Evolutionary conservation across 2,113 vertebrate species (phyloP), one percentile per base, ranked within the genome.

Genomic region (Sphaerodactylus townsendi): DNA sequence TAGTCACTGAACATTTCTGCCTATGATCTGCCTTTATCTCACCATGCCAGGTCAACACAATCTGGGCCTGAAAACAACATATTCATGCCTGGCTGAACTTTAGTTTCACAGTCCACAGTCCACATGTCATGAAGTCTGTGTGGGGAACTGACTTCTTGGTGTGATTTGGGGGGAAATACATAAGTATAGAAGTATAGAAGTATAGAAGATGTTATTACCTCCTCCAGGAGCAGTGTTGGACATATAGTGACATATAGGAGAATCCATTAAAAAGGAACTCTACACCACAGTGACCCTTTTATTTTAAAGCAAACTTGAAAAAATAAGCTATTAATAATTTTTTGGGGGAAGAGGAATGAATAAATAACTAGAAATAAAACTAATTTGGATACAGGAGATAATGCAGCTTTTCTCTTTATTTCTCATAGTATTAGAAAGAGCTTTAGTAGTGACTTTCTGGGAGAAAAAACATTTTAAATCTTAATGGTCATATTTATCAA

Each of bases 141-240:
- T 50, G 48, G 48, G 48, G 13, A 50, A 50, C 6, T 50, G 48
- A 13, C 48, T 50, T 50, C 48, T 13, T 13, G 11, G 11, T 50
- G 14, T 50, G 48, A 50, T 3, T 13, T 50, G 48, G 14, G 50
- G 17, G 10, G 10, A 53, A 53, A 53, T 19, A 53, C 50, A 53
- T 17, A 53, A 2, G 14, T 53, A 19, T 53, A 17, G 50, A 19
- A 84, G 87, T n/a, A n/a, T n/a, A n/a, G n/a, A 53, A 2, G 14
- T 53, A 19, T 53, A 17, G 50, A 19, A 84, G 87, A 89, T 87
- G 87, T 77, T 90, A 90, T 86, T 66, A 92, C 59, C 77, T 74
- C 77, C 80, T 77, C 39, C 35, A 77, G 39, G 30, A 81, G 46
- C 68, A 90, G 28, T 15, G 87, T 30, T 53, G 83, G 35, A 50